Percentiles rank a stretch among this genome's conserved stretches.
These are phyloP conservation scores for Montipora foliosa DNA, from an alignment of 64 coral and sea anemone genomes.

Conservation along the genomic window DNA sequence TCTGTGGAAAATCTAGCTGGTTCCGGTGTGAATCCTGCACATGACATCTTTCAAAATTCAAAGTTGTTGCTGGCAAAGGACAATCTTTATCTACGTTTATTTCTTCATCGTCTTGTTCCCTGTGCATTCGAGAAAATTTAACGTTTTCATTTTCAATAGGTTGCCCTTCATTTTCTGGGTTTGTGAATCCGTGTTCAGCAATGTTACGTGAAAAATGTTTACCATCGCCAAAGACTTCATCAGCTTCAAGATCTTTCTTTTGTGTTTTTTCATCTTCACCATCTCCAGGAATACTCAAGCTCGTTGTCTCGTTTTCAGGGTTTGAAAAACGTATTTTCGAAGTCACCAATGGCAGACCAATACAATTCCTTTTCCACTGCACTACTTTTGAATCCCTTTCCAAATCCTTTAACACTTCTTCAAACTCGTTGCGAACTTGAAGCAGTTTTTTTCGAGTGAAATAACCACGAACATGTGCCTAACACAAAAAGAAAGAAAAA, in stretches of 20 bases:
- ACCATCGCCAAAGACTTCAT: neutral
- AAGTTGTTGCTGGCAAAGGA: neutral
- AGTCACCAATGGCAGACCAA: neutral
- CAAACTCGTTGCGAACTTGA: constrained; percentile 75
- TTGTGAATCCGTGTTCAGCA: neutral
- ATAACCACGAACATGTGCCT: constrained; percentile 63
- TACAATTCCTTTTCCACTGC: neutral
- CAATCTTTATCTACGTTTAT: neutral
- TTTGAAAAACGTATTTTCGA: neutral
- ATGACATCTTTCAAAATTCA: neutral
- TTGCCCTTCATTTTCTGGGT: neutral
- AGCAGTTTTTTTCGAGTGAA: constrained; percentile 49
- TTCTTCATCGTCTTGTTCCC: neutral
- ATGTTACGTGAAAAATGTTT: neutral
- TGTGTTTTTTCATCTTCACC: neutral
- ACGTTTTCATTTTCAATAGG: neutral
- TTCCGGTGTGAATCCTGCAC: neutral
- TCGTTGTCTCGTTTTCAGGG: neutral
- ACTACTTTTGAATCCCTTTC: constrained; percentile 27
- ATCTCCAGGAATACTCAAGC: neutral
- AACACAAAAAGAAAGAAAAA: neutral
- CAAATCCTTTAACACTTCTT: constrained; percentile 75
- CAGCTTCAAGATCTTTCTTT: neutral
- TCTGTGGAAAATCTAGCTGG: neutral
- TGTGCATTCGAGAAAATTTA: neutral